phyloP scores from a whole-genome alignment of 2,888 invertebrate genomes.

The Gibbula magus region DNA sequence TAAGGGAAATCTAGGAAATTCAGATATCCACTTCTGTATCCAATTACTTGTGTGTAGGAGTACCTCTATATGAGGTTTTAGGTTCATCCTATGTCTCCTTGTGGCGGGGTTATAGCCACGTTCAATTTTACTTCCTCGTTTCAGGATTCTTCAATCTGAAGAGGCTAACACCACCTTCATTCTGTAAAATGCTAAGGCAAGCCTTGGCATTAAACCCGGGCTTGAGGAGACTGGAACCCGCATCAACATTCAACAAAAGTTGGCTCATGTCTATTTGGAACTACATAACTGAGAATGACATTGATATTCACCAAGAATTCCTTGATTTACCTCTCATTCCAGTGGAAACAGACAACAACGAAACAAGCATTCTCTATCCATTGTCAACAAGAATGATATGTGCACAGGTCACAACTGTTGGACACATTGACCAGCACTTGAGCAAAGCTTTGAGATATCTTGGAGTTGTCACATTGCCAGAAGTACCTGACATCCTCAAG shows the following conservation, averaged over 20 bases:
- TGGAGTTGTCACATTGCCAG: background rate
- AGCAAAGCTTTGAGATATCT: background rate
- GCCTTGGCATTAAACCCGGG: no score
- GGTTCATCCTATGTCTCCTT: no score
- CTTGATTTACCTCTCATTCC: background rate
- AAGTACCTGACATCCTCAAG: background rate
- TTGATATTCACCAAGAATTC: background rate
- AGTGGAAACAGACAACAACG: background rate
- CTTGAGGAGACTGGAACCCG: no score
- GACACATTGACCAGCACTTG: background rate
- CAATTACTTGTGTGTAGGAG: background rate
- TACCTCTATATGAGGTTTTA: no score
- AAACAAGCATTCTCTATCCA: background rate
- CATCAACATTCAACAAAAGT: background rate
- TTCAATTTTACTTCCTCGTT: background rate
- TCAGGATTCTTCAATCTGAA: background rate
- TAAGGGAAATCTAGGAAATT: background rate
- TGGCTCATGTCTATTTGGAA: constrained; percentile 8
- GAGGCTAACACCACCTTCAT: background rate
- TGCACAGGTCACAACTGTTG: background rate
- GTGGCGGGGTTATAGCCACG: no score
- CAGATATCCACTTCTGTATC: background rate
- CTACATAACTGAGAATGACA: background rate
- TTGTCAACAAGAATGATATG: background rate
- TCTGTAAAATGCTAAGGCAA: no score